A percentile compares a stretch with the other conserved stretches of the same genome.
phyloP scores from a whole-genome alignment of 2,797 vertebrate species.

The Pseudomugil tenellus region DNA sequence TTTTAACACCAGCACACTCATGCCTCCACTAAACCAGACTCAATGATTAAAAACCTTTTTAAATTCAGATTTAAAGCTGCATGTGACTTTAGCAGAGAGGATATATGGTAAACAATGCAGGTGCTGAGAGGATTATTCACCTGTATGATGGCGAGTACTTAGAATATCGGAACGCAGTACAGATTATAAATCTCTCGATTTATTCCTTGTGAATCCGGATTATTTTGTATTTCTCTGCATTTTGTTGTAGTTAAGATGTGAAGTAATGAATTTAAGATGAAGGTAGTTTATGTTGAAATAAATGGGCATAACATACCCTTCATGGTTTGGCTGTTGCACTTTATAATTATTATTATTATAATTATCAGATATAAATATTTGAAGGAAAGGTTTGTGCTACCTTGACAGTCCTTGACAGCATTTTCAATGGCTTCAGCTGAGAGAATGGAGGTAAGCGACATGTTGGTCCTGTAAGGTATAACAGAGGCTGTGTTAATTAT shows the following conservation, averaged over 20 bases:
- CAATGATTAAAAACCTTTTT: constrained; percentile 43
- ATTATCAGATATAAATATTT: background rate
- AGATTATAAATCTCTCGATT: background rate
- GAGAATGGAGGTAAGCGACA: constrained; percentile 94
- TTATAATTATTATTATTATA: background rate
- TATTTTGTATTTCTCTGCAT: constrained; percentile 10
- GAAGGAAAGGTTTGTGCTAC: constrained; percentile 66
- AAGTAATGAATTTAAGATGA: background rate
- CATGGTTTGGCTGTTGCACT: background rate
- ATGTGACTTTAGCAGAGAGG: constrained; percentile 3
- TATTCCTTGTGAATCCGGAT: background rate
- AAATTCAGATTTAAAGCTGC: constrained; percentile 34
- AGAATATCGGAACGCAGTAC: background rate
- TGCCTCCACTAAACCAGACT: constrained; percentile 14
- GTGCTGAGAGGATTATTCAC: constrained; percentile 15
- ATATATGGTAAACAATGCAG: constrained; percentile 13
- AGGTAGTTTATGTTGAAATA: background rate
- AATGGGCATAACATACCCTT: background rate
- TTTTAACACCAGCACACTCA: constrained; percentile 39
- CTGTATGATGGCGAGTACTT: background rate
- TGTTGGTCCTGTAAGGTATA: constrained; percentile 82
- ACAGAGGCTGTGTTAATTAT: constrained; percentile 45
- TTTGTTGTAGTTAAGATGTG: constrained; percentile 4
- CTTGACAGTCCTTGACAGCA: constrained; percentile 95
- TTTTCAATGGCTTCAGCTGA: constrained; percentile 92